Base-by-base conservation (phyloP, 2,888 invertebrate species). In the Hyposoter dolosus region DNA sequence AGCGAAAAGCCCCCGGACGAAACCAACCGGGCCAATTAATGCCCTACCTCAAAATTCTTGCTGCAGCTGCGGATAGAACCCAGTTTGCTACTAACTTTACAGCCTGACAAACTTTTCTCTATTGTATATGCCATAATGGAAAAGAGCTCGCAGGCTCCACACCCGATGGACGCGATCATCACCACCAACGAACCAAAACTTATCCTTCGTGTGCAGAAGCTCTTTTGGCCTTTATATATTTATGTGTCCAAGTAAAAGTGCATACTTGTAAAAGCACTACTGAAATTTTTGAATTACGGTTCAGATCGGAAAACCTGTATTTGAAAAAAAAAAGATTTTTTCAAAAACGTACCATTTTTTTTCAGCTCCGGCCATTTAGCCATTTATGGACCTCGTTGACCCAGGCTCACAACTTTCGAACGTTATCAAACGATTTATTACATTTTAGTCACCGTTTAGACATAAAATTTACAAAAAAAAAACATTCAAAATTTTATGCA, bases 21-120 rank as follows among this genome's bases (percentile, higher is more conserved):
- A 68, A 71, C 40, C 68, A 53, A 80, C 79, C 85, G 47, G 63
- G 79, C 82, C 79, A 85, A 85, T 85, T 85, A 72, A 85, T 85
- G 76, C 82, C 28, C 76, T 65, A 80, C 35, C 75, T 77, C n/a
- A 47, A 56, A 66, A 60, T 28, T 28, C 75, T 69, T 78, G 71
- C 56, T 82, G 40, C 77, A 35, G 71, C 56, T 82, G 40, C 77
- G 65, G n/a, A 40, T 35, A 56, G 60, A 28, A 45, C 65, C 50
- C 69, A 53, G 66, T 83, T 43, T 50, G 76, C 80, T 50, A 17
- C 79, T 47, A 85, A 85, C 82, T 85, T 85, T 79, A 60, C 28
- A 76, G 66, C 79, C 79, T 50, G 76, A 79, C 79, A 28, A 82
- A 82, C 56, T 85, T 85, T 82, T 82, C 71, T 32, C 32, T 32